Evolutionary conservation across 2,888 invertebrate genomes (phyloP).

Genomic region (Celastrina argiolus): DNA sequence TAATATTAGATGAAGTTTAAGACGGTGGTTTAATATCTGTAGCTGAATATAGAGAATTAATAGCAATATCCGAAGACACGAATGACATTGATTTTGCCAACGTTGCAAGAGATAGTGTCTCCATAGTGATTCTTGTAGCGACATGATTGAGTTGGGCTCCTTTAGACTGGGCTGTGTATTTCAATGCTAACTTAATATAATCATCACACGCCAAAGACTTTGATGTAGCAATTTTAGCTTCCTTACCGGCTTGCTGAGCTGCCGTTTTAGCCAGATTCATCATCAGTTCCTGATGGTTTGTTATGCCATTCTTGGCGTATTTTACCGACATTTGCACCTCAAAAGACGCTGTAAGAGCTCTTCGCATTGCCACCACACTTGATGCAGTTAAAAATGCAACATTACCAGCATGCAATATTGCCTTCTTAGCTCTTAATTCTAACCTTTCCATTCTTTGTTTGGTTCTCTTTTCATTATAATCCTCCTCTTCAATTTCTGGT

Average conservation of each 20-base stretch:
- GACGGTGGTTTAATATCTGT: slow-evolving; percentile 66
- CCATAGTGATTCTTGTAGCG: slow-evolving; percentile 69
- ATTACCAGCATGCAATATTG: slow-evolving; percentile 70
- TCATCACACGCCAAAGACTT: slow-evolving; percentile 66
- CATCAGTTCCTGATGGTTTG: slow-evolving; percentile 69
- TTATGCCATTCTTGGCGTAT: slow-evolving; percentile 67
- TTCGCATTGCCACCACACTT: slow-evolving; percentile 66
- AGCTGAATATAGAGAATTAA: slow-evolving; percentile 68
- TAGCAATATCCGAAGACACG: slow-evolving; percentile 69
- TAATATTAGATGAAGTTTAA: slow-evolving; percentile 34
- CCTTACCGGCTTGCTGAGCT: slow-evolving; percentile 71
- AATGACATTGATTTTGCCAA: slow-evolving; percentile 71
- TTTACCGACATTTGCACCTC: slow-evolving; percentile 71
- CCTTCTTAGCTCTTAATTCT: slow-evolving; percentile 69
- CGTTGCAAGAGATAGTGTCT: slow-evolving; percentile 63
- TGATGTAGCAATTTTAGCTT: slow-evolving; percentile 66
- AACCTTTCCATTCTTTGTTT: slow-evolving; percentile 61
- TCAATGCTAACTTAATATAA: slow-evolving; percentile 64
- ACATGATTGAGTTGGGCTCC: slow-evolving; percentile 68
- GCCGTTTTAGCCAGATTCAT: slow-evolving; percentile 72
- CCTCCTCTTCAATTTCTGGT: slow-evolving; percentile 56
- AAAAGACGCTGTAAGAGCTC: slow-evolving; percentile 69
- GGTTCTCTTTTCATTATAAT: slow-evolving; percentile 52
- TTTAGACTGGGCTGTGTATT: slow-evolving; percentile 66
- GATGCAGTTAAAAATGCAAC: slow-evolving; percentile 70